Base-by-base conservation (phyloP, 2,888 invertebrate species). In the Pseudeuparius sepicola region DNA sequence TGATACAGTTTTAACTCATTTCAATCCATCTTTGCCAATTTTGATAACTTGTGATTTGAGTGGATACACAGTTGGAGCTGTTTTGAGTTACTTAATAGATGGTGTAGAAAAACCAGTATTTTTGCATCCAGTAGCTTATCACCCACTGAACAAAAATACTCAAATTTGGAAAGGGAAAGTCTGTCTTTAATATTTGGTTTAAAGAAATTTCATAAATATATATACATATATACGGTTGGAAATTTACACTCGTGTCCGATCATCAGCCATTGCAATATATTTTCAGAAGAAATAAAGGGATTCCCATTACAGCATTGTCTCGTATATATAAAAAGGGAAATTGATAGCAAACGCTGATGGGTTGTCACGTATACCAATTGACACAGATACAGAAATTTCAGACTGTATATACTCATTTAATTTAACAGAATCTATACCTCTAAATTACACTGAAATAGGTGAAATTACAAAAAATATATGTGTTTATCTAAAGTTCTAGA, bases 51-150 rank as follows among this genome's bases (percentile, higher is more conserved):
- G 44, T 30, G 48, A 49, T 41, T 5, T 39, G 6, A 41, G 39
- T 37, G 31, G 39, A 7, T 50, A 46, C 39, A 48, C 44, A 9
- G 44, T 49, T 14, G 46, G 47, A 11, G 40, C 41, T 10, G 44
- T 48, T 4, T 28, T 45, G 5, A 44, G 46, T 37, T 45, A 50
- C 38, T 17, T 18, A 26, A 36, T 50, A 20, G 20, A 44, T 36
- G 38, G 31, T 3, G 37, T 17, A 4, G 46, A 45, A 14, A 36
- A 31, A 37, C 47, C 41, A 24, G 35, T 45, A 9, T 46, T 26
- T 48, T 45, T 34, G 39, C 41, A 10, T 47, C 40, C n/a, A 38
- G 39, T 20, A 41, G 36, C 2, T 23, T 40, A 7, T 32, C 36
- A 13, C 4, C 7, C 23, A 18, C 35, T 10, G 43, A 43, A 33